Evolutionary conservation across 2,888 invertebrate species (phyloP).

Genomic region (Lochmaea crataegi): DNA sequence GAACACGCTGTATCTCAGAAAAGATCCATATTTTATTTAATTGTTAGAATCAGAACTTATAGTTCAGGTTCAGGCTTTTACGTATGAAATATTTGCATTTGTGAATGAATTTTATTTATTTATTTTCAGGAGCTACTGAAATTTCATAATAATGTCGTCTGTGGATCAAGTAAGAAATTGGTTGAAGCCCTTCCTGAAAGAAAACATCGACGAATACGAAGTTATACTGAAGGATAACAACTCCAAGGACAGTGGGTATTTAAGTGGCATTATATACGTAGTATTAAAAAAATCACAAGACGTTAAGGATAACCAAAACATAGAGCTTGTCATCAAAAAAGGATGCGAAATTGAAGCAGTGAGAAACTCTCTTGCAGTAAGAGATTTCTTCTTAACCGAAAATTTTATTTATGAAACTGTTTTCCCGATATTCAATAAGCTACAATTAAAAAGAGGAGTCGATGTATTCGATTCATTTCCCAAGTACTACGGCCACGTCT

Average conservation of each 20-base stretch:
- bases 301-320: background rate
- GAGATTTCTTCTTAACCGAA: slow-evolving; percentile 2
- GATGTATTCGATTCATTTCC: slow-evolving; percentile 1
- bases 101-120: too few relatives aligned
- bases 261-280: background rate
- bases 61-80: too few relatives aligned
- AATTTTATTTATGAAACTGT: slow-evolving; percentile 6
- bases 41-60: too few relatives aligned
- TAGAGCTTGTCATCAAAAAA: background rate
- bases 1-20: too few relatives aligned
- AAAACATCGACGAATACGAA: background rate
- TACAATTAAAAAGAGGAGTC: background rate
- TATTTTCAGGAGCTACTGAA: too few relatives aligned
- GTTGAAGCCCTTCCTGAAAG: background rate
- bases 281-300: background rate
- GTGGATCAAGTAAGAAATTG: background rate
- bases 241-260: background rate
- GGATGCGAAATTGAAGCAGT: background rate
- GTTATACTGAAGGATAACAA: background rate
- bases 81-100: too few relatives aligned
- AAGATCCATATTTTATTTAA: too few relatives aligned
- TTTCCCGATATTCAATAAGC: slow-evolving; percentile 4
- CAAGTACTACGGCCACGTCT: slow-evolving; percentile 5
- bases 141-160: background rate
- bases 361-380: background rate